Evolutionary conservation across 2,888 invertebrate genomes (phyloP).

Genomic region (Cynaeus angustus): DNA sequence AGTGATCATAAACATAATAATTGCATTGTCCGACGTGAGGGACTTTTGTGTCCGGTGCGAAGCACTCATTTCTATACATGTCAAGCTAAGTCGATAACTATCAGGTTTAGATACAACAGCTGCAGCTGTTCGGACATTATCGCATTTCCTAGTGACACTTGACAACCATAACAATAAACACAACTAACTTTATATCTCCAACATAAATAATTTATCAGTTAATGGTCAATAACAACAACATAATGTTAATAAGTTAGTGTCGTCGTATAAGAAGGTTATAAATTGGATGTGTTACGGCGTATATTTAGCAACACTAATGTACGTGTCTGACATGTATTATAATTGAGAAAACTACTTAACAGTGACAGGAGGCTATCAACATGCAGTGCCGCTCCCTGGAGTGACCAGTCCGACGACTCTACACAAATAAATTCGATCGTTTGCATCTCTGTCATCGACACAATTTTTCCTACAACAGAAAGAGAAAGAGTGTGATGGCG

Average conservation of each 20-base stretch:
- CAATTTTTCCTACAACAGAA: slow-evolving; percentile 21
- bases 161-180: slow-evolving; percentile 70
- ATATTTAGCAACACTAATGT: slow-evolving; percentile 70
- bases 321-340: slow-evolving; percentile 69
- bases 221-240: slow-evolving; percentile 68
- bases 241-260: slow-evolving; percentile 68
- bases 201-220: slow-evolving; percentile 69
- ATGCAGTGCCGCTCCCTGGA: slow-evolving; percentile 65
- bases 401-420: slow-evolving; percentile 58
- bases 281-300: slow-evolving; percentile 67
- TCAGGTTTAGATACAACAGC: slow-evolving; percentile 60
- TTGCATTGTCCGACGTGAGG: slow-evolving; percentile 40
- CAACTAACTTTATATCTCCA: slow-evolving; percentile 66
- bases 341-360: slow-evolving; percentile 69
- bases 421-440: slow-evolving; percentile 32
- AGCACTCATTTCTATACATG: slow-evolving; percentile 56
- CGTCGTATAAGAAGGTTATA: slow-evolving; percentile 65
- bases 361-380: slow-evolving; percentile 69
- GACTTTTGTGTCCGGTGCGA: slow-evolving; percentile 36
- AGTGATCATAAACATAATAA: slow-evolving; percentile 46
- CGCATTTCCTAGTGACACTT: slow-evolving; percentile 67
- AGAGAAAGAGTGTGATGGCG: slow-evolving; percentile 8
- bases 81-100: slow-evolving; percentile 62
- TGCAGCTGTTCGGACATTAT: slow-evolving; percentile 62
- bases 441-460: slow-evolving; percentile 4